A percentile compares a stretch with the other conserved stretches of the same genome.
phyloP scores from a whole-genome alignment of 2,888 invertebrate genomes.

The Drosophila kanekoi region DNA sequence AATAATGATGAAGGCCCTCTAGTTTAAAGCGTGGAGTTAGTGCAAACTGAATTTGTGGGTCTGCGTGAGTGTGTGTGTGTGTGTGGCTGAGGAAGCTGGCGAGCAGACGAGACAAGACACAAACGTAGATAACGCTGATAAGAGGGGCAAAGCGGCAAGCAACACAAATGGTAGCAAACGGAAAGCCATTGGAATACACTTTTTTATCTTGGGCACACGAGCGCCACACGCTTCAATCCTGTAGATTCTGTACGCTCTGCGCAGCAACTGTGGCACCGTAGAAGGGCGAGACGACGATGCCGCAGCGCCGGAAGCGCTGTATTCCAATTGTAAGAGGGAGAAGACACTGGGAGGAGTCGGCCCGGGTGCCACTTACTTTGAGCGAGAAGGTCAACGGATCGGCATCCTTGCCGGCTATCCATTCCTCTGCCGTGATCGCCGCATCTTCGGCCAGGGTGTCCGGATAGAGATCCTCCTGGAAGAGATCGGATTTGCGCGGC shows the following conservation, averaged over 20 bases:
- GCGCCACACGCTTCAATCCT: too few relatives aligned
- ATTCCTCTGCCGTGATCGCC: slow-evolving; percentile 95
- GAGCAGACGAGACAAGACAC: slow-evolving; percentile 61
- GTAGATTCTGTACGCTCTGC: slow-evolving; percentile 54
- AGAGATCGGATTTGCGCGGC: slow-evolving; percentile 97
- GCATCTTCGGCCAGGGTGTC: slow-evolving; percentile 97
- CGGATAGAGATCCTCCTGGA: slow-evolving; percentile 98
- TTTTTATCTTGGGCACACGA: slow-evolving; percentile 21
- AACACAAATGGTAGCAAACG: slow-evolving; percentile 27
- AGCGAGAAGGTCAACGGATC: slow-evolving; percentile 96
- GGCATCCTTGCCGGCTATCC: slow-evolving; percentile 94
- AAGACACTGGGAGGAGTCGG: slow-evolving; percentile 26
- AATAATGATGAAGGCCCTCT: too few relatives aligned
- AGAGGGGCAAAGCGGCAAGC: slow-evolving; percentile 31
- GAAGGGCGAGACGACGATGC: slow-evolving; percentile 9
- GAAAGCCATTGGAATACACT: slow-evolving; percentile 64
- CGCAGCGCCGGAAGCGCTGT: slow-evolving; percentile 62
- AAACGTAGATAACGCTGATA: slow-evolving; percentile 26
- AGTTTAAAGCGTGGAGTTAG: slow-evolving; percentile 3
- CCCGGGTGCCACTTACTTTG: slow-evolving; percentile 88
- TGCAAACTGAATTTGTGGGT: slow-evolving; percentile 9
- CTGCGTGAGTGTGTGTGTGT: slow-evolving; percentile 11
- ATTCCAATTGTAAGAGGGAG: slow-evolving; percentile 63
- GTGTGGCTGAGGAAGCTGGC: slow-evolving; percentile 33
- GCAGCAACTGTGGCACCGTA: slow-evolving; percentile 17